A percentile compares a stretch with the other conserved stretches of the same genome.
Evolutionary conservation across 2,797 vertebrate species (phyloP).

Genomic region (Denticeps clupeoides): DNA sequence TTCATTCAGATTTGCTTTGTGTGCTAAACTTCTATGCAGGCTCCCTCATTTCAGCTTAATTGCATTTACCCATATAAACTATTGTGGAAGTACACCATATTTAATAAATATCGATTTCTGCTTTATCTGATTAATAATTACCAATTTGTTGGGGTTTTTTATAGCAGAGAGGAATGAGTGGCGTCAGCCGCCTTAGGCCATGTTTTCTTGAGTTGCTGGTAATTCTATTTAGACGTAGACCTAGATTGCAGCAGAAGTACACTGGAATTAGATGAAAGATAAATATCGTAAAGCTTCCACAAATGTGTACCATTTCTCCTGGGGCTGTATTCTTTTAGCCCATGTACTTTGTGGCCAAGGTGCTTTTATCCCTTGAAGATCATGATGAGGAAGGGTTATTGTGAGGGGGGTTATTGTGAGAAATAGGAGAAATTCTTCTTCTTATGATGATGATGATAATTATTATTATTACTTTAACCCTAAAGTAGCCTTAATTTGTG

Average conservation of each 20-base stretch:
- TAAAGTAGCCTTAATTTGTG: neutral
- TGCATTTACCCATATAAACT: neutral
- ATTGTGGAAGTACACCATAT: constrained; percentile 7
- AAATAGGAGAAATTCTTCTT: no score
- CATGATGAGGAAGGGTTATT: no score
- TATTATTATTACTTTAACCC: no score
- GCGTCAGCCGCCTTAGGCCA: neutral
- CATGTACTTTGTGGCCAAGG: no score
- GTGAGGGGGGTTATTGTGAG: no score
- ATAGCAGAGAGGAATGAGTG: neutral
- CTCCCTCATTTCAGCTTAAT: neutral
- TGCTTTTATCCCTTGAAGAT: no score
- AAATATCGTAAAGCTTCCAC: neutral
- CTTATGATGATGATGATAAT: no score
- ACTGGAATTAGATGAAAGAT: constrained; percentile 6
- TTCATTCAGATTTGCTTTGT: neutral
- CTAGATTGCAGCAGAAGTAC: neutral
- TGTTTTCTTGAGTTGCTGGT: neutral
- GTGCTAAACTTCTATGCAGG: neutral
- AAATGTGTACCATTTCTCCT: neutral
- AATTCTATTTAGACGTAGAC: neutral
- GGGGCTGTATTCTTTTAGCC: no score
- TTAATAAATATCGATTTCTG: constrained; percentile 18
- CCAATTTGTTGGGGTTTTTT: neutral
- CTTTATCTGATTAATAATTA: neutral